Evolutionary conservation across 2,113 vertebrate species (phyloP), one percentile per base, ranked within the genome.

Genomic region (Microcebus jonahi): DNA sequence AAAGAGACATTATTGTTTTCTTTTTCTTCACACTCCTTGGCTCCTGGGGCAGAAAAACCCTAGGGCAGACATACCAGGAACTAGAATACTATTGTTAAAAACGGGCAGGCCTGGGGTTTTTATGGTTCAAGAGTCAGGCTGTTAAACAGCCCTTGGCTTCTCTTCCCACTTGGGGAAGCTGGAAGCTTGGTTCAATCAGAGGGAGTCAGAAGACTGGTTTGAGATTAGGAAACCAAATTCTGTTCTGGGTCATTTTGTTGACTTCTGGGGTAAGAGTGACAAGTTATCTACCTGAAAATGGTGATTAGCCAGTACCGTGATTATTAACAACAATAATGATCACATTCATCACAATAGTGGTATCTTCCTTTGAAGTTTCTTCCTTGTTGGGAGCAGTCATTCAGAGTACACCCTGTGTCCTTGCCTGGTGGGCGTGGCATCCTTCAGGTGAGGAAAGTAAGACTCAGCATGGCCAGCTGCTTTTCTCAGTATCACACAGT

Each of bases 281-380:
- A 71, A 27, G 82, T 65, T 27, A 39, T 14, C 65, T 6, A 5
- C 27, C 31, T 36, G 31, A 81, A 83, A 34, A 31, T 27, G 75
- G 14, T 8, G 13, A 48, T 29, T 18, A 29, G 12, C 63, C 42
- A 31, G 13, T 5, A 9, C 8, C 8, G 6, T 27, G 34, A 50
- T 27, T 31, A 13, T n/a, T 27, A 21, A 15, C 27, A 39, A 29
- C 1, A 5, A 5, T 15, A 11, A 39, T 6, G 9, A 11, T 17
- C 53, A 67, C 29, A 15, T 65, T 55, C 8, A 1, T 50, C 23
- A 36, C 10, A 1, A 3, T 2, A 10, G 31, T 0, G 1, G 18
- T 0, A 2, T 73, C 57, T 31, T 88, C 34, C 73, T 61, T 34
- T 1, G 1, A 2, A 8, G 45, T n/a, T 27, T 25, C 25, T 57